Conservation (phyloP, 37 sponge, comb jelly and placozoan species). For the Hormiphora californensis region DNA sequence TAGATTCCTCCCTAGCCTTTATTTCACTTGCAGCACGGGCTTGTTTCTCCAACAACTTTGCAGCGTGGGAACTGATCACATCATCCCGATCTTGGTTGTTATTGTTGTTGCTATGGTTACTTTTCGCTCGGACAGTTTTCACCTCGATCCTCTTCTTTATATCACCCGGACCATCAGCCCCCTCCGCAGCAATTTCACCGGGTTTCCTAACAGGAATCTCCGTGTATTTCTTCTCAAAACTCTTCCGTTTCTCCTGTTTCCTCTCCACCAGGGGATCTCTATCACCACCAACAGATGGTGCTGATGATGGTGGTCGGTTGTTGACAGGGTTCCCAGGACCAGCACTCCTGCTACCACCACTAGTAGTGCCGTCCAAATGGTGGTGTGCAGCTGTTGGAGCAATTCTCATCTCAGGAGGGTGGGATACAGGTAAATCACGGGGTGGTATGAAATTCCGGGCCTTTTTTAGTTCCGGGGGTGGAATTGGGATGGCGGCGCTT, state of each 20-base stretch:
- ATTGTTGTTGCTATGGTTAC: neutral
- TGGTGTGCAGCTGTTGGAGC: no score
- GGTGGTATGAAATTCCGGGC: constrained; percentile 44
- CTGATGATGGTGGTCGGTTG: no score
- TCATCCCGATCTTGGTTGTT: neutral
- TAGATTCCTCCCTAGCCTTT: constrained; percentile 1
- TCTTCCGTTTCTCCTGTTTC: neutral
- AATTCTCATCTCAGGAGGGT: constrained; percentile 45
- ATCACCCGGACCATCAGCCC: neutral
- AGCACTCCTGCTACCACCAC: no score
- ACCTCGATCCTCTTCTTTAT: constrained; percentile 22
- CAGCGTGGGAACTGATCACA: neutral
- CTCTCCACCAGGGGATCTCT: neutral
- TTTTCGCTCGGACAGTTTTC: constrained; percentile 20
- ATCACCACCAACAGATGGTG: neutral
- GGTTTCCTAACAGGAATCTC: neutral
- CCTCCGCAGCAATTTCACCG: neutral
- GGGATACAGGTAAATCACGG: constrained; percentile 14
- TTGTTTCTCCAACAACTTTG: neutral
- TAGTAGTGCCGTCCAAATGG: no score
- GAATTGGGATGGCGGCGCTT: constrained; percentile 47
- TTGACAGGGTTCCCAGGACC: constrained; percentile 49
- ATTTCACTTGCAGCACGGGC: neutral
- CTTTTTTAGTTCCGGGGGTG: constrained; percentile 35
- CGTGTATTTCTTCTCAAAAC: neutral